Evolutionary conservation across 1,140 invertebrate species (phyloP), one percentile per base, ranked within the genome.

Genomic region (Aphis craccivora): DNA sequence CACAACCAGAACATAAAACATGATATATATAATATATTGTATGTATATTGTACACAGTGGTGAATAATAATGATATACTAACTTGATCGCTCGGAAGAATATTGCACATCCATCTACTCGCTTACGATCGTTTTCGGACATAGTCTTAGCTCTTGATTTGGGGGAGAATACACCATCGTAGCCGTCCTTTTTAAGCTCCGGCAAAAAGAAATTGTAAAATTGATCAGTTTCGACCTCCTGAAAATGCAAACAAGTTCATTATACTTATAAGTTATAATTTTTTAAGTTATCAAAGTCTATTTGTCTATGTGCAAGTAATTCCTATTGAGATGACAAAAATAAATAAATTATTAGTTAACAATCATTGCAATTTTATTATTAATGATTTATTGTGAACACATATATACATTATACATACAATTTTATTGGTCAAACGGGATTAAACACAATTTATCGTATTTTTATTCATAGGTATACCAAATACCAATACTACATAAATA

Each of bases 41-140:
- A 23, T 55, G 23, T 35, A 35, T 40, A 60, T 90, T 90, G 51
- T 60, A 37, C 20, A 55, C 22, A 53, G 40, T 20, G 20, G 55
- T 48, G 8, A 76, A 60, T 48, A 87, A 89, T 53, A 89, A 55
- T 37, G 8, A 25, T 93, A 93, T 88, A 96, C 97, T 97, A 96
- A 99, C 99, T 99, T 99, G 94, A 97, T 97, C 94, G 97, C 97
- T 95, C 98, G 96, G 96, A 97, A 99, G 96, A 99, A 99, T 94
- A 99, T 99, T 93, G 99, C 99, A 96, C 99, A 99, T 94, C 99
- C 99, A 95, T 99, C 99, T 18, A 99, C 99, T 95, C 98, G 98
- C 95, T 99, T 99, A 94, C 98, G 96, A 95, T 99, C 99, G 94
- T 97, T 97, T 95, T 99, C 99, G 3, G 97, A 97, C 99, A 99